phyloP scores from a whole-genome alignment of 2,113 vertebrate species.

The Bubo scandiacus region DNA sequence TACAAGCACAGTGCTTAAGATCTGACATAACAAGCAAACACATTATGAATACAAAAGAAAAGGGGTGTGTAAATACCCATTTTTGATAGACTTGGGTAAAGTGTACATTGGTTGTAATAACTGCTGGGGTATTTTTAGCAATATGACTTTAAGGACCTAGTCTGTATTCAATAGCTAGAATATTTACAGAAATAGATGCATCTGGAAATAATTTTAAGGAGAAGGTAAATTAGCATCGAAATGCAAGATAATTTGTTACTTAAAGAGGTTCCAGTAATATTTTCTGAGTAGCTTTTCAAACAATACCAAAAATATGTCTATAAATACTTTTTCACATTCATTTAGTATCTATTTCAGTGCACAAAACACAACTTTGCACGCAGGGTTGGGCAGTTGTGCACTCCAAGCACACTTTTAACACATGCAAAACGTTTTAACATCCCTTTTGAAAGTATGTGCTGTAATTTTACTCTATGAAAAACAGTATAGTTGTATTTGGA shows the following conservation, averaged over 20 bases:
- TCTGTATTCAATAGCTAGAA: neutral
- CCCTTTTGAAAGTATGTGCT: neutral
- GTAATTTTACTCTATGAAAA: neutral
- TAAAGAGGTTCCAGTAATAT: neutral
- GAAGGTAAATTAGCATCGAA: neutral
- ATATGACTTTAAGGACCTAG: neutral
- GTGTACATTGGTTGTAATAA: neutral
- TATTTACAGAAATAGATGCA: neutral
- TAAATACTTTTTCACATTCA: neutral
- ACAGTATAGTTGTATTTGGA: neutral
- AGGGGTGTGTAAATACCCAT: accelerated
- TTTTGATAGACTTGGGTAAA: neutral
- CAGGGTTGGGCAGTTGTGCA: neutral
- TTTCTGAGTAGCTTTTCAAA: neutral
- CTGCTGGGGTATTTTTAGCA: neutral
- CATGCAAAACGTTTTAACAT: neutral
- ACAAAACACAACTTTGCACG: neutral
- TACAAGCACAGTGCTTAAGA: neutral
- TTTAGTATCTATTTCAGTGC: neutral
- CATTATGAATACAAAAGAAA: neutral
- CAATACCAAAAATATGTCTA: neutral
- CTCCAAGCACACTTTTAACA: neutral
- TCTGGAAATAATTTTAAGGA: neutral
- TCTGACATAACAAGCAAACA: neutral
- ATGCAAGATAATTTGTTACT: neutral